Base-by-base conservation (phyloP, 2,113 vertebrate species). In the Dascyllus trimaculatus region DNA sequence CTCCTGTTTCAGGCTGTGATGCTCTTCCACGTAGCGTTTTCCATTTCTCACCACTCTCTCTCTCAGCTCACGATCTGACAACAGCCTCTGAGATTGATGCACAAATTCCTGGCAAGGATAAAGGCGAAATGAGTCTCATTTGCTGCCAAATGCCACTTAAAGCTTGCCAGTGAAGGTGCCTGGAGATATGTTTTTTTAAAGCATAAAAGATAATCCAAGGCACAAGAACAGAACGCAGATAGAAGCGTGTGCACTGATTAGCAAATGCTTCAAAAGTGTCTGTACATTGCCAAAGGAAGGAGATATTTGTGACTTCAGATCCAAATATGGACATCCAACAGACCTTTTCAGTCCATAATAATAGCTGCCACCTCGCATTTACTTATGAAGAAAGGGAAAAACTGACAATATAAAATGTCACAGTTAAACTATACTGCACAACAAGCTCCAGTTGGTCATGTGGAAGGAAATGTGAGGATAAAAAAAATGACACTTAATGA, bases 21-120 rank as follows among this genome's bases (percentile, higher is more conserved):
- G 84, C 10, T 91, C 79, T 11, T 80, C 82, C 80, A 98, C 93
- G 0, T 98, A 96, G 0, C 80, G 88, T 85, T 95, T 96, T 6
- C 96, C 97, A 2, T 89, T 94, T 53, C 54, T 77, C 71, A 91
- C 92, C 13, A 99, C 69, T 59, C 82, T 89, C 56, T 87, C 93
- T 70, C 92, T 90, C 74, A 98, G 86, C 4, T 65, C 40, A 0
- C 81, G 88, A 29, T 99, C 95, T 0, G 85, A 82, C 68, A 96
- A 80, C 87, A 99, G 92, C 61, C 90, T 94, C 93, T 94, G 91
- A 59, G 97, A 95, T 78, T 97, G 90, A 56, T 75, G 84, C 58
- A 99, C 90, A 88, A 99, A 99, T 80, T 98, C 98, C 98, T 99
- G 85, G 49, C 57, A 75, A 70, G 71, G 74, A 87, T 19, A 51